Evolutionary conservation across 2,113 vertebrate genomes (phyloP).

Genomic region (Emydura subglobosa): DNA sequence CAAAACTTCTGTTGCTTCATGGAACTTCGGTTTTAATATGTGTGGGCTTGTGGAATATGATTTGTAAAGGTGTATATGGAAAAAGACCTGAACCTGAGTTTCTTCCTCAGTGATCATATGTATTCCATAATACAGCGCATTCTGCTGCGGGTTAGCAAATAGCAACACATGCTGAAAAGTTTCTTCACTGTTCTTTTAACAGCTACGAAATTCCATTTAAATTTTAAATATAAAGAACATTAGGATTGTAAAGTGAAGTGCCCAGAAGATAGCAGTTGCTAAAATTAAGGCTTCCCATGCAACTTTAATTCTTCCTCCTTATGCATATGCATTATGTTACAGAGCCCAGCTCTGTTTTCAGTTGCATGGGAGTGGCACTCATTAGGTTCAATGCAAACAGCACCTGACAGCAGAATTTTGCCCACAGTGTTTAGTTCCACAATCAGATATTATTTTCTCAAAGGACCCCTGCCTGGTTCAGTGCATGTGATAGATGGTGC

Average conservation of each 20-base stretch:
- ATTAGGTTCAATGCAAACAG: neutral
- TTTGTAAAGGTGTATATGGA: neutral
- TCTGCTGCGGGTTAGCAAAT: neutral
- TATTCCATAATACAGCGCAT: neutral
- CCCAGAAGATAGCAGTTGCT: neutral
- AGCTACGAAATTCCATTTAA: neutral
- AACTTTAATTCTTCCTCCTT: neutral
- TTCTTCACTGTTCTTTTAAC: neutral
- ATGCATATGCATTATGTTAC: neutral
- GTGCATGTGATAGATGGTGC: conserved; percentile 38
- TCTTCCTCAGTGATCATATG: neutral
- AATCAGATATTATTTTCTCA: conserved; percentile 37
- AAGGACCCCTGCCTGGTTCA: neutral
- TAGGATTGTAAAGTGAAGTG: neutral
- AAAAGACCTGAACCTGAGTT: neutral
- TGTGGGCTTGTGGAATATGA: neutral
- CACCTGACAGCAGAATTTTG: neutral
- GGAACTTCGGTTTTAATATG: neutral
- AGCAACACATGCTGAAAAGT: fast-evolving
- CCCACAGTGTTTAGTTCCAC: conserved; percentile 54
- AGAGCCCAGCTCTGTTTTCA: neutral
- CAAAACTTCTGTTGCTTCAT: neutral
- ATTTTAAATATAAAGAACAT: neutral
- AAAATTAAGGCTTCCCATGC: neutral
- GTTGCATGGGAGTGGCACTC: neutral